These are phyloP conservation scores for Euphysa ruthae DNA, from an alignment of 30 jellyfish, hydroid and myxozoan genomes.

Conservation along the genomic window DNA sequence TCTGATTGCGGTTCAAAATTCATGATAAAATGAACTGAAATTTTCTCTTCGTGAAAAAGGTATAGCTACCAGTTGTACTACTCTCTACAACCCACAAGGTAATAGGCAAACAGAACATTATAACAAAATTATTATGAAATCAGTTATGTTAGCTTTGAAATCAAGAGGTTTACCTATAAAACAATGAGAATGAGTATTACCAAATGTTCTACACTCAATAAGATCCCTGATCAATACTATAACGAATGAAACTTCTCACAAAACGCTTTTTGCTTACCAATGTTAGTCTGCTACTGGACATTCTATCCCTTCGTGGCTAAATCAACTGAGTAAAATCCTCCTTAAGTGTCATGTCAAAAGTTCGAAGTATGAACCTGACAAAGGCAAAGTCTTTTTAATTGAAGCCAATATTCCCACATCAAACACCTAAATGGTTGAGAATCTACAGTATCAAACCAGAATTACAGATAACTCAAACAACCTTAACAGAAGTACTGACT, in stretches of 20 bases:
- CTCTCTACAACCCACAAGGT: neutral
- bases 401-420: too few species aligned
- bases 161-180: too few species aligned
- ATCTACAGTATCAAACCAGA: too few species aligned
- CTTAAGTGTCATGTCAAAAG: neutral
- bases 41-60: constrained; percentile 9
- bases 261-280: too few species aligned
- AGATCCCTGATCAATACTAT: neutral
- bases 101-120: neutral
- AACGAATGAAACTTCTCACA: neutral
- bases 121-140: neutral
- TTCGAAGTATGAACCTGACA: too few species aligned
- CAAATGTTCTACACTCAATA: neutral
- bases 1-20: constrained; percentile 44
- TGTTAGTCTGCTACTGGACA: neutral
- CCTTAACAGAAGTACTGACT: too few species aligned
- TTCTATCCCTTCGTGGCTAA: neutral
- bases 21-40: constrained; percentile 6
- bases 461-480: too few species aligned
- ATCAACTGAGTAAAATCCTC: neutral
- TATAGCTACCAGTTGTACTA: constrained; percentile 8
- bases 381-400: too few species aligned
- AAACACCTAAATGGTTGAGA: too few species aligned
- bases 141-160: neutral
- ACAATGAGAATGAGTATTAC: neutral